Base-by-base conservation (phyloP, 2,113 vertebrate species). In the Girardinichthys multiradiatus region DNA sequence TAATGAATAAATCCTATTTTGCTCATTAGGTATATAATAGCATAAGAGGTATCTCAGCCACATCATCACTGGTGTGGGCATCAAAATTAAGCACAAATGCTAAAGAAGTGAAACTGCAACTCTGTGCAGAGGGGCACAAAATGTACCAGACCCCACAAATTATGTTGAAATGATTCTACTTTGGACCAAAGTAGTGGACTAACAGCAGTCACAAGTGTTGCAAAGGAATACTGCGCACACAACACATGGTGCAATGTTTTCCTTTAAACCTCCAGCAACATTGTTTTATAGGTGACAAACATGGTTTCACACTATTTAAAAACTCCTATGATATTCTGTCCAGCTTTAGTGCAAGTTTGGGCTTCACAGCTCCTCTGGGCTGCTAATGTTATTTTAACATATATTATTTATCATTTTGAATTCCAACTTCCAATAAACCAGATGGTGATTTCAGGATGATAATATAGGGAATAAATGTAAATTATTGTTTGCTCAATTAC, bases 241-340 rank as follows among this genome's bases (percentile, higher is more conserved):
- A 29, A 27, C 0, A 19, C n/a, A 42, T 45, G 17, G 1, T 60
- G 15, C 14, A 24, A 31, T 45, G n/a, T 45, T 29, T 48, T 12
- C 9, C 15, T 45, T 48, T 30, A 17, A 28, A 28, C 14, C 26
- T 45, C 31, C 26, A 58, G 26, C 12, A 17, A 2, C 21, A 29
- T 30, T 24, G 12, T 14, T n/a, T 2, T 14, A 48, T 21, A 48
- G 24, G 21, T 48, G 27, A 48, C 5, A 65, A 45, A 62, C 82
- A 77, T 74, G 57, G 61, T 0, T 60, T 60, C 67, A 27, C 63
- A 78, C 69, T 64, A 54, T 68, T 81, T 63, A 64, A 61, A 27
- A 79, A 61, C 72, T 15, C n/a, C 45, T 59, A 74, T 57, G 59
- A 76, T 28, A 13, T 19, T 63, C 68, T 62, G 13, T 28, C 14